Evolutionary conservation across 2,888 invertebrate genomes (phyloP).

Genomic region (Campoplex nolae): DNA sequence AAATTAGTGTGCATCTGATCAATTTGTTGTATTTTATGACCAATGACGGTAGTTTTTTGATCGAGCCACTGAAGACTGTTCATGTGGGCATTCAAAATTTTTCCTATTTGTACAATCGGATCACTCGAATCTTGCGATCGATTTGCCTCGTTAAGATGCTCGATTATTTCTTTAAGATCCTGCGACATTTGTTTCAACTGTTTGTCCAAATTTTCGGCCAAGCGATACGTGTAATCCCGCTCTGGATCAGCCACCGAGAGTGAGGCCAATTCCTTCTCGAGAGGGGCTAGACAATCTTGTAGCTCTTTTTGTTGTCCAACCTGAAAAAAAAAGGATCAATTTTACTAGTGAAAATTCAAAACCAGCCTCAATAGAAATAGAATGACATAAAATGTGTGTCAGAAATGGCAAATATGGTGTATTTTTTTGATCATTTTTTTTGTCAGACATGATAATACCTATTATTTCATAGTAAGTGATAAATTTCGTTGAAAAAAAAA

Average conservation of each 20-base stretch:
- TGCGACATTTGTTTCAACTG: conserved; percentile 97
- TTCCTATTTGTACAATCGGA: conserved; percentile 96
- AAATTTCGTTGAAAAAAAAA: no score
- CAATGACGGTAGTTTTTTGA: conserved; percentile 91
- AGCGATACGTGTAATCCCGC: conserved; percentile 94
- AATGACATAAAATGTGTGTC: background rate
- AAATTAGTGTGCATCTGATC: conserved; percentile 92
- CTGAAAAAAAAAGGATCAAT: conserved; percentile 72
- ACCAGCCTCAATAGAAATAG: background rate
- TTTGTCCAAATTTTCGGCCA: conserved; percentile 96
- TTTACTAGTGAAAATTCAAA: background rate
- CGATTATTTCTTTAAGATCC: conserved; percentile 97
- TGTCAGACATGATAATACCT: no score
- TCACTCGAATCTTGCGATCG: conserved; percentile 93
- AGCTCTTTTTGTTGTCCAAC: conserved; percentile 96
- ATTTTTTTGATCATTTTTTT: no score
- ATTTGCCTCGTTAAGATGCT: conserved; percentile 96
- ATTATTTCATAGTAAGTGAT: no score
- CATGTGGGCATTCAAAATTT: conserved; percentile 98
- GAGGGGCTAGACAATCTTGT: conserved; percentile 93
- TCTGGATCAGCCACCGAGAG: conserved; percentile 93
- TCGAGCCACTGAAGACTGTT: conserved; percentile 98
- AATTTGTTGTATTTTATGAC: conserved; percentile 92
- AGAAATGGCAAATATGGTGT: no score
- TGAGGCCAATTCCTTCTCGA: conserved; percentile 92